These are phyloP conservation scores for Stenodera caucasica DNA, from an alignment of 2,888 invertebrate species.

Conservation along the genomic window DNA sequence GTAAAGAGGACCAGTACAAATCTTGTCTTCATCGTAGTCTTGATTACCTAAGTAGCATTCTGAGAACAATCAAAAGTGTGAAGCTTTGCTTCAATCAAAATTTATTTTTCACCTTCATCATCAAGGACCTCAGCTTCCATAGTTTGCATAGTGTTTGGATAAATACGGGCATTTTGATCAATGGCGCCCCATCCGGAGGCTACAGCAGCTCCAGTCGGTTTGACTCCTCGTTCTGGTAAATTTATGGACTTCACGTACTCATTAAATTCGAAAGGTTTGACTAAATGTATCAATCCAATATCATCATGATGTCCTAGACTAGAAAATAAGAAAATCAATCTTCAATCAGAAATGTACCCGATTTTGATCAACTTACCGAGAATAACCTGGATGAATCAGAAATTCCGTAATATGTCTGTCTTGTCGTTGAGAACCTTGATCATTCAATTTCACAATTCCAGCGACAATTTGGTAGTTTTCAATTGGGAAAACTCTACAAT, in stretches of 20 bases:
- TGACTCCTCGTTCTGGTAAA: neutral
- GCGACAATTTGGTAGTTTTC: slow-evolving; percentile 36
- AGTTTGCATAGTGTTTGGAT: slow-evolving; percentile 22
- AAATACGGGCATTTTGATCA: slow-evolving; percentile 49
- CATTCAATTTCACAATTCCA: slow-evolving; percentile 38
- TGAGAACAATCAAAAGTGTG: slow-evolving; percentile 51
- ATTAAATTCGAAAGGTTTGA: slow-evolving; percentile 43
- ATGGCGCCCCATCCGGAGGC: slow-evolving; percentile 42
- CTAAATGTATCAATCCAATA: slow-evolving; percentile 57
- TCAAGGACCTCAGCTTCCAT: slow-evolving; percentile 9
- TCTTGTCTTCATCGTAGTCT: too few species aligned
- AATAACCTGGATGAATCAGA: slow-evolving; percentile 37
- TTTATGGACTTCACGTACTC: neutral
- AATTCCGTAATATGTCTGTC: slow-evolving; percentile 26
- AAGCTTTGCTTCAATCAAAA: slow-evolving; percentile 5
- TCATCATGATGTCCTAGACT: slow-evolving; percentile 49
- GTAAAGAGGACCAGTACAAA: slow-evolving; percentile 47
- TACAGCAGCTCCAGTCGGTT: neutral
- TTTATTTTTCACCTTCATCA: slow-evolving; percentile 6
- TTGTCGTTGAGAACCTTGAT: slow-evolving; percentile 29
- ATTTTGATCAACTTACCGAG: slow-evolving; percentile 29
- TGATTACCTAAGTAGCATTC: too few species aligned
- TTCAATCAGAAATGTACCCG: too few species aligned
- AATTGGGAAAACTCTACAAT: slow-evolving; percentile 48
- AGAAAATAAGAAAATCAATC: too few species aligned